Conservation (phyloP, 2,797 vertebrate genomes). For the Cottoperca gobio region DNA sequence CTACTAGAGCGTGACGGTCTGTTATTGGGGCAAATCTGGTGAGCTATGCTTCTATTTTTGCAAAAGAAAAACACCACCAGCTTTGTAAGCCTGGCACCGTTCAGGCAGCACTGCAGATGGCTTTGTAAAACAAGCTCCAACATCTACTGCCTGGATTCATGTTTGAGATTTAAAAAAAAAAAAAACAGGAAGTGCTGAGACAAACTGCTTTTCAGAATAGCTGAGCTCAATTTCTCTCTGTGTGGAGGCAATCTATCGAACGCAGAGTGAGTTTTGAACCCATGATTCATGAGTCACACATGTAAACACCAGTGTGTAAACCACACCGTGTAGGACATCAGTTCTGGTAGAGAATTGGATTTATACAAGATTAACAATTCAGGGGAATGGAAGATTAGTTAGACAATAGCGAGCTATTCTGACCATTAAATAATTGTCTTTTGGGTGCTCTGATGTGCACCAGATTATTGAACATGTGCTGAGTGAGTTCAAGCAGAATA, state of each 20-base stretch:
- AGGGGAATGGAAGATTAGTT: slow-evolving; percentile 40
- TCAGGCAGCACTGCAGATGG: slow-evolving; percentile 68
- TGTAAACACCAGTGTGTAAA: slow-evolving; percentile 54
- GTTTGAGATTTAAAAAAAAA: slow-evolving; percentile 1
- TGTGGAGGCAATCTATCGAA: slow-evolving; percentile 50
- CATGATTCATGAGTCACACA: slow-evolving; percentile 55
- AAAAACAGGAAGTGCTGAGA: slow-evolving; percentile 55
- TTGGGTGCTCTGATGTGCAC: slow-evolving; percentile 68
- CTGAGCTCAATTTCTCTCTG: slow-evolving; percentile 47
- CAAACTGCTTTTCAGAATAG: slow-evolving; percentile 52
- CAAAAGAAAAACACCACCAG: slow-evolving; percentile 37
- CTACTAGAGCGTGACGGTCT: slow-evolving; percentile 22
- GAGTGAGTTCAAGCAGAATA: slow-evolving; percentile 66
- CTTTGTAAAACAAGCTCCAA: slow-evolving; percentile 60
- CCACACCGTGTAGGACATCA: slow-evolving; percentile 46
- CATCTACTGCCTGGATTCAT: slow-evolving; percentile 58
- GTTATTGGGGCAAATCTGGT: slow-evolving; percentile 51
- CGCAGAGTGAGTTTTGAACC: slow-evolving; percentile 41
- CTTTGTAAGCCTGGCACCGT: slow-evolving; percentile 57
- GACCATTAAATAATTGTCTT: slow-evolving; percentile 69
- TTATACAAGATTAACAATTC: slow-evolving; percentile 60
- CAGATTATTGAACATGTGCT: slow-evolving; percentile 78
- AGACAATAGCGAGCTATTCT: slow-evolving; percentile 59
- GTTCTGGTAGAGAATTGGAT: slow-evolving; percentile 47
- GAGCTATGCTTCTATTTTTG: slow-evolving; percentile 56